phyloP scores from a whole-genome alignment of 2,113 vertebrate genomes.

The Catagonus wagneri region DNA sequence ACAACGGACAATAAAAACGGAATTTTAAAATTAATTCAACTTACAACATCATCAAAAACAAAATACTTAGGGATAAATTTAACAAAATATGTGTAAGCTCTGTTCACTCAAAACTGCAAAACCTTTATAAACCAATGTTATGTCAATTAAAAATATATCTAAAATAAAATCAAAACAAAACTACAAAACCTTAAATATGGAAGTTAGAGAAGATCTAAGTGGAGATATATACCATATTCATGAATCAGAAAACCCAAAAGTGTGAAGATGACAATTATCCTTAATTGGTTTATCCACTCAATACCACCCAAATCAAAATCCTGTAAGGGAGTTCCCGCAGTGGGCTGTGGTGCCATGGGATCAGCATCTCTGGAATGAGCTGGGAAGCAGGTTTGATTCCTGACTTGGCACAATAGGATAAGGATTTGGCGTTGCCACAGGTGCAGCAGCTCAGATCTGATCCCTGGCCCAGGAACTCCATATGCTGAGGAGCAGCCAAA shows the following conservation, averaged over 20 bases:
- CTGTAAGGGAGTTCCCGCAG: no score
- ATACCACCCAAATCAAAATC: not conserved
- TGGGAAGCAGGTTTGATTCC: no score
- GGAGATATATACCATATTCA: no score
- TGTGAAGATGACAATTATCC: not conserved
- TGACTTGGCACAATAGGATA: no score
- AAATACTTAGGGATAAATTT: not conserved
- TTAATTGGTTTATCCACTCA: not conserved
- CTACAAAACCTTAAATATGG: not conserved
- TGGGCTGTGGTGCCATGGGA: no score
- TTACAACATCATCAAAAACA: not conserved
- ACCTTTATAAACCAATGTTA: no score
- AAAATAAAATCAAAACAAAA: not conserved
- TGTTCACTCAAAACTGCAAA: not conserved
- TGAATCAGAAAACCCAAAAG: not conserved
- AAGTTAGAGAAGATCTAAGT: not conserved
- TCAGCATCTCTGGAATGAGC: no score
- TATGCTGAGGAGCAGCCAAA: no score
- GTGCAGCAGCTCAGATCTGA: no score
- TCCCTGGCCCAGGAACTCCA: no score
- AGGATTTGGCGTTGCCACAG: no score
- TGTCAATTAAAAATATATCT: no score
- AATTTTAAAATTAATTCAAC: not conserved
- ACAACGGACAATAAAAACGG: not conserved
- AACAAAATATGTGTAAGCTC: not conserved